These are phyloP conservation scores for Bombus waltoni DNA, from an alignment of 1,140 invertebrate species.

Conservation along the genomic window DNA sequence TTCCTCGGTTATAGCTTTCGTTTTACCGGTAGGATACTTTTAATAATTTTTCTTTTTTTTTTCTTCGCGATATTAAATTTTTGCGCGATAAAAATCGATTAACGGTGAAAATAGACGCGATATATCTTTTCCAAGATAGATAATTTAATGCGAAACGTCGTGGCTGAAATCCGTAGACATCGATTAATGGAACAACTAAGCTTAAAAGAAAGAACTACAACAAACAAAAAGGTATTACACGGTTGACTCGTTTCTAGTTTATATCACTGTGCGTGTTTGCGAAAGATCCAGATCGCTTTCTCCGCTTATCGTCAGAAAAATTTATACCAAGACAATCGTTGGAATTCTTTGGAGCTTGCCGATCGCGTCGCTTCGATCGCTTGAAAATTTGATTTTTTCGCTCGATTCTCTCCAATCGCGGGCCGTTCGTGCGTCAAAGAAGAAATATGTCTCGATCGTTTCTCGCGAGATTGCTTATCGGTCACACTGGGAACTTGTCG, in stretches of 20 bases:
- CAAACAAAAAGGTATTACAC: no score
- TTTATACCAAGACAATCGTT: not conserved
- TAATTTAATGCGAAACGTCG: no score
- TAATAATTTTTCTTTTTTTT: no score
- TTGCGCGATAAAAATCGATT: no score
- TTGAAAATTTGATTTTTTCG: conserved; percentile 10
- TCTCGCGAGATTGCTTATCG: conserved; percentile 22
- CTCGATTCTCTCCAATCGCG: not conserved
- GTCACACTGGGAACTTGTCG: not conserved
- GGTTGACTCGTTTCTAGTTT: not conserved
- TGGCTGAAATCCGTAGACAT: no score
- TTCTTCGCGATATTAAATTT: no score
- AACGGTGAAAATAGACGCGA: not conserved
- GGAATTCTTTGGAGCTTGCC: not conserved
- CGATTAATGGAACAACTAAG: no score
- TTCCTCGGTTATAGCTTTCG: no score
- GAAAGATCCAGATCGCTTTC: not conserved
- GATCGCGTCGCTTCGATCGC: not conserved
- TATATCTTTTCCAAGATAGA: not conserved
- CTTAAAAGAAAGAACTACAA: no score
- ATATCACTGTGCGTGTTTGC: no score
- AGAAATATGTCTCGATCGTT: conserved; percentile 10
- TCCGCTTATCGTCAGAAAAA: not conserved
- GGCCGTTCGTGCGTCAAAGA: conserved; percentile 7
- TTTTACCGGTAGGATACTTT: no score